phyloP scores from a whole-genome alignment of 2,888 invertebrate genomes.

The Diachrysia chrysitis region DNA sequence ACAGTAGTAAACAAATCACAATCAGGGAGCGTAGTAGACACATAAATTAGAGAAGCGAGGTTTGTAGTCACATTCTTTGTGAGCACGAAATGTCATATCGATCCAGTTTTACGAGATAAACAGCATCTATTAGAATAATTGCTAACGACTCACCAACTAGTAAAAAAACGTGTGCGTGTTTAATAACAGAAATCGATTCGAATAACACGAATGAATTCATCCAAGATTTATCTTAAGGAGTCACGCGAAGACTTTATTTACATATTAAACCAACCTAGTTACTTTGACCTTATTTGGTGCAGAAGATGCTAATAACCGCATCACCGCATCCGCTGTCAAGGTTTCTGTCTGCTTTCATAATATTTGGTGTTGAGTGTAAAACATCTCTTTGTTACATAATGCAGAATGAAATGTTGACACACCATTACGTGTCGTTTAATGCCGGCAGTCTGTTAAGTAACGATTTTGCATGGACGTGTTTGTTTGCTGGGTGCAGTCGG shows the following conservation, averaged over 20 bases:
- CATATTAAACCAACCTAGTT: neutral
- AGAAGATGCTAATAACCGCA: conserved; percentile 48
- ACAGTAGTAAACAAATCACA: neutral
- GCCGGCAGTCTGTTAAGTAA: conserved; percentile 53
- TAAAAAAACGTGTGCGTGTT: conserved; percentile 2
- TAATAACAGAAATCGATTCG: conserved; percentile 3
- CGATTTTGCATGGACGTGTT: conserved; percentile 28
- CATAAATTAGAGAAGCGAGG: conserved; percentile 3
- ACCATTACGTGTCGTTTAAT: conserved; percentile 52
- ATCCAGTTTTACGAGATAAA: conserved; percentile 2
- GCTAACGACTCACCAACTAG: neutral
- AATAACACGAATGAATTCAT: conserved; percentile 2
- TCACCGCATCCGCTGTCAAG: conserved; percentile 42
- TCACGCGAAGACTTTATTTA: neutral
- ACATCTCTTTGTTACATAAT: conserved; percentile 42
- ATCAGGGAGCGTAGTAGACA: neutral
- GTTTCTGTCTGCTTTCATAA: conserved; percentile 40
- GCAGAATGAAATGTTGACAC: conserved; percentile 45
- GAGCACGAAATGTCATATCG: conserved; percentile 2
- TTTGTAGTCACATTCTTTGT: neutral
- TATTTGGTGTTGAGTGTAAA: conserved; percentile 37
- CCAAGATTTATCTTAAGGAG: conserved; percentile 1
- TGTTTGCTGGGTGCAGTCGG: conserved; percentile 19
- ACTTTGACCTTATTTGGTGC: conserved; percentile 24
- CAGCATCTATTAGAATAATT: conserved; percentile 1